A percentile compares a stretch with the other conserved stretches of the same genome.
These are phyloP conservation scores for Muscidifurax raptorellus DNA, from an alignment of 1,140 invertebrate genomes.

Conservation along the genomic window DNA sequence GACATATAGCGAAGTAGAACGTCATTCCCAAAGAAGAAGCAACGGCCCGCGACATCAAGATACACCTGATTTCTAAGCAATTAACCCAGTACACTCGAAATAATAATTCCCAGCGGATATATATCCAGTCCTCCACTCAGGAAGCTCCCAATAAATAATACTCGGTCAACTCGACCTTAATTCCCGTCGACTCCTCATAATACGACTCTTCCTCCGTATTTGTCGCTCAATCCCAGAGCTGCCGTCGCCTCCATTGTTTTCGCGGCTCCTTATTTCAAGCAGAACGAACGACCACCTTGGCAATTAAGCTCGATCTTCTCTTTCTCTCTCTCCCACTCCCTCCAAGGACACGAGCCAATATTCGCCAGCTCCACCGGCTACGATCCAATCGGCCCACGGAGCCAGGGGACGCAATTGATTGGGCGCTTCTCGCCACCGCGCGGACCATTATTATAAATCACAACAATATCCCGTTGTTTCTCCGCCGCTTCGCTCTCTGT, in stretches of 20 bases:
- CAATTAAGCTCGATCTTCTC: background rate
- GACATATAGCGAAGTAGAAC: too few species aligned
- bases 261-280: background rate
- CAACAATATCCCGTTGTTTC: constrained; percentile 17
- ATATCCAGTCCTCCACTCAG: background rate
- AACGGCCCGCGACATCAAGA: background rate
- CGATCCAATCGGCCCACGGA: background rate
- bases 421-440: background rate
- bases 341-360: constrained; percentile 2
- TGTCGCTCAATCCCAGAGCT: background rate
- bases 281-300: constrained; percentile 13
- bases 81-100: background rate
- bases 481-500: background rate
- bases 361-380: background rate
- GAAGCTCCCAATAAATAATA: background rate
- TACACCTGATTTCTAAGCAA: background rate
- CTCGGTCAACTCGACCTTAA: background rate
- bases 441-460: constrained; percentile 27
- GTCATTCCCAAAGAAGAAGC: too few species aligned
- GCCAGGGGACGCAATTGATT: constrained; percentile 20
- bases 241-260: background rate
- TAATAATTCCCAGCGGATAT: background rate
- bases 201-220: background rate
- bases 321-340: background rate
- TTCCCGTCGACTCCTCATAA: background rate